Conservation (phyloP, 92 coral and sea anemone genomes). For the Actinostola sp. region DNA sequence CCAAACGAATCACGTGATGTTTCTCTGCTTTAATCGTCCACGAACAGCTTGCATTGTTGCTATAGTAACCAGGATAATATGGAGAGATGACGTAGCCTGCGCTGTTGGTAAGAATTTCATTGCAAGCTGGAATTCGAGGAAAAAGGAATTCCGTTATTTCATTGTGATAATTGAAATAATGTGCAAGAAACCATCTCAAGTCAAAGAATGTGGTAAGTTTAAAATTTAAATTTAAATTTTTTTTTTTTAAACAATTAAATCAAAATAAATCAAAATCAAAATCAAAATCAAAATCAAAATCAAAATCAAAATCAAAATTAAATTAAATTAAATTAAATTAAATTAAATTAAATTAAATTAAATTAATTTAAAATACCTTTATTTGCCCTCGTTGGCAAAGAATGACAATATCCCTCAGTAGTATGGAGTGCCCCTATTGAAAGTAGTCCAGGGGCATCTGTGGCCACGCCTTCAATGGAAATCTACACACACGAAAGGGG, state of each 20-base stretch:
- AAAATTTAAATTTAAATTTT: no score
- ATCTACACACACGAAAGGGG: conserved; percentile 25
- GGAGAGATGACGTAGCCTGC: conserved; percentile 47
- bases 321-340: no score
- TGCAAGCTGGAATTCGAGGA: conserved; percentile 35
- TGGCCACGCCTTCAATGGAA: conserved; percentile 31
- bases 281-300: no score
- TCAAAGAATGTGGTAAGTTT: no score
- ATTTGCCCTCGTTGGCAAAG: conserved; percentile 32
- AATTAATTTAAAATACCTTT: conserved; percentile 27
- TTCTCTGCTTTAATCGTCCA: conserved; percentile 34
- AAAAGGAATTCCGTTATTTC: background rate
- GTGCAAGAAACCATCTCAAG: background rate
- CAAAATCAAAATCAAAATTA: no score
- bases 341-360: no score
- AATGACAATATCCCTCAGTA: conserved; percentile 35
- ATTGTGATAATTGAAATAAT: no score
- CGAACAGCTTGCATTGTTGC: conserved; percentile 41
- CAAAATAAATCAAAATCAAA: no score
- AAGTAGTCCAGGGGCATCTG: conserved; percentile 35
- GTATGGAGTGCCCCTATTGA: conserved; percentile 60
- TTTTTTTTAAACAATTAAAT: no score
- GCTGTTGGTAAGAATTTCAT: conserved; percentile 28
- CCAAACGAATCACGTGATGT: conserved; percentile 42
- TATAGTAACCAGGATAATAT: conserved; percentile 52